Base-by-base conservation (phyloP, 2,888 invertebrate species). In the Pandemis corylana region DNA sequence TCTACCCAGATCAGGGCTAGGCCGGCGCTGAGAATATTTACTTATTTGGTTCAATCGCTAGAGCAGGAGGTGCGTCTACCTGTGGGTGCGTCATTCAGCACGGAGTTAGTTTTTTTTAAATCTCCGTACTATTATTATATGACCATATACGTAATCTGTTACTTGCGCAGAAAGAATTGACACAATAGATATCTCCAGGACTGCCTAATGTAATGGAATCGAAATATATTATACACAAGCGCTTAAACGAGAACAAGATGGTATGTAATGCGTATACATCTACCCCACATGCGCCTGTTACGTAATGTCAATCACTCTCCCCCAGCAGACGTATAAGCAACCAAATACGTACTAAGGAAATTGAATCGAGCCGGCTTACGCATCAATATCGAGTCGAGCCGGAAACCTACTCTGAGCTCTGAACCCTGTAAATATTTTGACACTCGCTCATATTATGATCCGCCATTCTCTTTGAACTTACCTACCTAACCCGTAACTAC, bases 281-380 rank as follows among this genome's bases (percentile, higher is more conserved):
- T 12, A 73, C 68, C 49, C 73, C 68, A 73, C 49, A 65, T 59
- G 67, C 70, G 77, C 67, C 63, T 63, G 65, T 62, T 71, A 71
- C 49, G 44, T 66, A 70, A 69, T 76, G 66, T 81, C 79, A 82
- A 78, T 79, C 74, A 77, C 66, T 71, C 76, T 68, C 73, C 74
- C 67, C 76, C 68, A 78, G 77, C 56, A 80, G 80, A 72, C 77
- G 76, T 78, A 78, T 76, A 80, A 56, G 56, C 77, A 81, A 77
- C 78, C 79, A 79, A 81, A 79, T 81, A 78, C 77, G 76, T 80
- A 71, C 68, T 69, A 73, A 83, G 86, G 85, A 86, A 87, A 87
- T 87, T 86, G 87, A 86, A 87, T 85, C 79, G 80, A 81, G 80
- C 80, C 71, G 80, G 83, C 84, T 83, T 83, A 83, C 80, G 82